These are phyloP conservation scores for Deilephila porcellus DNA, from an alignment of 2,888 invertebrate species.

Conservation along the genomic window DNA sequence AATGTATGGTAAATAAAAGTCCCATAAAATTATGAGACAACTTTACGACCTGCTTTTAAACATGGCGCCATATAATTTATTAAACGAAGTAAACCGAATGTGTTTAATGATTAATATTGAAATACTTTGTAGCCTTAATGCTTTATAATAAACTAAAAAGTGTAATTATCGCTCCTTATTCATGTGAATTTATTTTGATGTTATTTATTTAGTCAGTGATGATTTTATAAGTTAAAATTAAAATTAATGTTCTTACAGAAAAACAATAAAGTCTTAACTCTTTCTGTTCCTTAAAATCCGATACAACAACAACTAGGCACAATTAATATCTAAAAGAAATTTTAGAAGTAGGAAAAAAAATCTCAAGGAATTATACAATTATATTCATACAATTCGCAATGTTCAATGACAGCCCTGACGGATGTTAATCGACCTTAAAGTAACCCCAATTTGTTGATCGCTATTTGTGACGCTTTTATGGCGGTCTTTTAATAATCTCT, in stretches of 20 bases:
- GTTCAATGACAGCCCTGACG: constrained; percentile 50
- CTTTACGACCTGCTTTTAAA: constrained; percentile 14
- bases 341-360: too few species aligned
- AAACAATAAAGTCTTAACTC: too few species aligned
- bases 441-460: constrained; percentile 72
- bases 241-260: too few species aligned
- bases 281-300: too few species aligned
- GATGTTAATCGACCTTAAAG: constrained; percentile 65
- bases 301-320: too few species aligned
- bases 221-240: too few species aligned
- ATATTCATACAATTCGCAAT: not conserved
- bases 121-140: not conserved
- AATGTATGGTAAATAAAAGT: not conserved
- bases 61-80: constrained; percentile 5
- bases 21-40: not conserved
- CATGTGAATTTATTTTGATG: too few species aligned
- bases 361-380: not conserved
- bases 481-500: constrained; percentile 71
- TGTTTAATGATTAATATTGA: not conserved
- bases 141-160: not conserved
- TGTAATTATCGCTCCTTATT: too few species aligned
- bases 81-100: not conserved
- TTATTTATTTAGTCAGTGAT: too few species aligned
- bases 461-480: constrained; percentile 63
- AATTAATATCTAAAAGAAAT: too few species aligned